These are phyloP conservation scores for Pimephales promelas DNA, from an alignment of 2,113 vertebrate species.

Conservation along the genomic window DNA sequence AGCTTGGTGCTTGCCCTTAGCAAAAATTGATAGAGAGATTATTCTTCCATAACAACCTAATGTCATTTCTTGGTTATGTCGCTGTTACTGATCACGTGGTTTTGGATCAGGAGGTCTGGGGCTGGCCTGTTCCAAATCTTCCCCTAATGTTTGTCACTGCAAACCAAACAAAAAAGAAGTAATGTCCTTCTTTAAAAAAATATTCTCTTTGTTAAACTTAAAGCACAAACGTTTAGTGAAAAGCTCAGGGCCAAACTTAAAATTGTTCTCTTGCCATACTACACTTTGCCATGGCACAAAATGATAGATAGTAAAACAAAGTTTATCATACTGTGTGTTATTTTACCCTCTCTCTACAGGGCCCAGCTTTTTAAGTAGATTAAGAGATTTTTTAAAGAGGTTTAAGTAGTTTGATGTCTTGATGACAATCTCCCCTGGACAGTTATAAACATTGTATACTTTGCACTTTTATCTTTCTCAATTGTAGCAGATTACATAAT, in stretches of 20 bases:
- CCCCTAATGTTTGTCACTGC: conserved; percentile 39
- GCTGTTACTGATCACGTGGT: background rate
- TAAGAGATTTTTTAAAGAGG: background rate
- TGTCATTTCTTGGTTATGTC: background rate
- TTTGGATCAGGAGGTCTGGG: background rate
- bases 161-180: background rate
- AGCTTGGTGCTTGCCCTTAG: background rate
- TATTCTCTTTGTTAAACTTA: background rate
- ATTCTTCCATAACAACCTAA: background rate
- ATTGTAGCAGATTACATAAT: background rate
- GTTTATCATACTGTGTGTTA: background rate
- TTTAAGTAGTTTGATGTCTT: background rate
- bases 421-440: background rate
- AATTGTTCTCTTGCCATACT: background rate
- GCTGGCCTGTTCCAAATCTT: conserved; percentile 1
- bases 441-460: background rate
- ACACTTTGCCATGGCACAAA: background rate
- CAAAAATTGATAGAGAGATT: background rate
- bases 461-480: background rate
- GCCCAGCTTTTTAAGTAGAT: background rate
- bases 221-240: background rate
- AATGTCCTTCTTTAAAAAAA: background rate
- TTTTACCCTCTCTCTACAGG: background rate
- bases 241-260: background rate
- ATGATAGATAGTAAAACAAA: background rate